A percentile compares a stretch with the other conserved stretches of the same genome.
Evolutionary conservation across 2,113 vertebrate genomes (phyloP).

Genomic region (Tachysurus vachellii): DNA sequence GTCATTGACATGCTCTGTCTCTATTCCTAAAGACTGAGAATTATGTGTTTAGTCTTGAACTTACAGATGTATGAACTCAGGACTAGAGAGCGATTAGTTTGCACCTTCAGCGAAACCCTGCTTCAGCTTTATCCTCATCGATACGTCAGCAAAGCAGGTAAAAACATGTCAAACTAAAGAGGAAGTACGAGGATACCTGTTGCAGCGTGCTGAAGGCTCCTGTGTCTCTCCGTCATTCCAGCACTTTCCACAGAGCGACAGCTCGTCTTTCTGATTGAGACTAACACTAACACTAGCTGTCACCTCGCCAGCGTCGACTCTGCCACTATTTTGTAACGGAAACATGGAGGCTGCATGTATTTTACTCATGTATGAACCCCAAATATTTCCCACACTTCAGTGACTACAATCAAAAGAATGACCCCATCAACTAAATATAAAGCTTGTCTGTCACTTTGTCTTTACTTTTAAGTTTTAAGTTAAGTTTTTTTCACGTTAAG

Average conservation of each 20-base stretch:
- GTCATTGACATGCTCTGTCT: no score
- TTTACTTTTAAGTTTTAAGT: not conserved
- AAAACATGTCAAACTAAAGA: slow-evolving; percentile 3
- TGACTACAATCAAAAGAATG: not conserved
- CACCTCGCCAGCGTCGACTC: not conserved
- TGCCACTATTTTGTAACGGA: not conserved
- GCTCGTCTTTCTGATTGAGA: slow-evolving; percentile 15
- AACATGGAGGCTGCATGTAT: not conserved
- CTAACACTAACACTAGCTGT: slow-evolving; percentile 1
- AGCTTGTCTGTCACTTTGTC: not conserved
- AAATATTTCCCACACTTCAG: not conserved
- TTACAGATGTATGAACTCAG: not conserved
- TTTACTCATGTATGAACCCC: not conserved
- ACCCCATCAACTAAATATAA: not conserved
- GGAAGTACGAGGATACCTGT: not conserved
- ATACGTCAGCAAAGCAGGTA: not conserved
- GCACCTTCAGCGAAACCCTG: not conserved
- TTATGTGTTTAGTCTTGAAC: no score
- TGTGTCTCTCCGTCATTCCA: slow-evolving; percentile 7
- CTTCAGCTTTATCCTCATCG: not conserved
- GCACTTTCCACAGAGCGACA: slow-evolving; percentile 1
- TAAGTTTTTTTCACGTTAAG: not conserved
- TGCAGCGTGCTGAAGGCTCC: not conserved
- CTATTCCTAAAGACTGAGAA: no score
- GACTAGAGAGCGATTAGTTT: not conserved